Percentiles rank a stretch among this genome's conserved stretches.
phyloP scores from a whole-genome alignment of 2,797 vertebrate species.

The Liparis tanakae region DNA sequence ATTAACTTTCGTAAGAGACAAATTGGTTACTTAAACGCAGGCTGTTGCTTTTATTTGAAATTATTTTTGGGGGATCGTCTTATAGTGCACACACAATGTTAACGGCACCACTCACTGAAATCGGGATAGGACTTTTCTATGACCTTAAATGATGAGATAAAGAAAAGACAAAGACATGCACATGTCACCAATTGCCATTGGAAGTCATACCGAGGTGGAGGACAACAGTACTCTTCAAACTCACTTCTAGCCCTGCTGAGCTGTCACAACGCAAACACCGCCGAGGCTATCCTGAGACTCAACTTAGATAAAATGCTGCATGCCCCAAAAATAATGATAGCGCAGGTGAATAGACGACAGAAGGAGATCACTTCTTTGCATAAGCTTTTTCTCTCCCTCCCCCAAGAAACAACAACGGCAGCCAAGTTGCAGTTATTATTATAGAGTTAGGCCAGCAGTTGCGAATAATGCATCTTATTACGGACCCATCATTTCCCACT shows the following conservation, averaged over 20 bases:
- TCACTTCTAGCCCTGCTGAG: background rate
- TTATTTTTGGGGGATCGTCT: background rate
- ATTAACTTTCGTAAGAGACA: conserved; percentile 48
- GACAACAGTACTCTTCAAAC: background rate
- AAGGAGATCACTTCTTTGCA: background rate
- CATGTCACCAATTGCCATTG: background rate
- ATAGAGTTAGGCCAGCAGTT: conserved; percentile 5
- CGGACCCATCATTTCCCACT: background rate
- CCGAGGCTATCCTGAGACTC: conserved; percentile 1
- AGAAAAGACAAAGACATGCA: background rate
- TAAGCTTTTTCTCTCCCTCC: background rate
- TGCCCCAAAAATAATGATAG: background rate
- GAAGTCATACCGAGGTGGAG: background rate
- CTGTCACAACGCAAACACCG: background rate
- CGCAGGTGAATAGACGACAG: background rate
- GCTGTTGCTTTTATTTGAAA: background rate
- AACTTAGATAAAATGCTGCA: background rate
- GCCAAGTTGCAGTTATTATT: conserved; percentile 7
- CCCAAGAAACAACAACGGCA: background rate
- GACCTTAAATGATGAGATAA: conserved; percentile 3
- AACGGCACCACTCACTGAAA: background rate
- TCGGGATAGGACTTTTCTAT: conserved; percentile 8
- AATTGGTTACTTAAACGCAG: conserved; percentile 47
- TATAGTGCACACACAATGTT: background rate
- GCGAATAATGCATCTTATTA: conserved; percentile 7